Conservation (phyloP, 2,113 vertebrate genomes). For the Dicerorhinus sumatrensis region DNA sequence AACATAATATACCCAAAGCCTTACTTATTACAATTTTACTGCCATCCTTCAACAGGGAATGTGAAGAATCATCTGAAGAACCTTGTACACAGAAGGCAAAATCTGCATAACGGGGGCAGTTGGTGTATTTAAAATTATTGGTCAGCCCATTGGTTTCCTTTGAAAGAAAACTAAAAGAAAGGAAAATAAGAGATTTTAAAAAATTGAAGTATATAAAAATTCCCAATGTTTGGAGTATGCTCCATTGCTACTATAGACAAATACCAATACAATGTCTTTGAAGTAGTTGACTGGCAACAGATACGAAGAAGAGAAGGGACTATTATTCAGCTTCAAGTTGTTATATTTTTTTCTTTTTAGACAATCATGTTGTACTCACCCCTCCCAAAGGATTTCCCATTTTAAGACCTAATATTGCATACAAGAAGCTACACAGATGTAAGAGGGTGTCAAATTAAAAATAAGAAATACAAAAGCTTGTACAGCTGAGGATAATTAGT, state of each 20-base stretch:
- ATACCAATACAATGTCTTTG: not conserved
- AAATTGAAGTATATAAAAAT: not conserved
- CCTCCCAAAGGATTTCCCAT: not conserved
- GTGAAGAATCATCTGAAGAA: not conserved
- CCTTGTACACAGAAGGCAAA: not conserved
- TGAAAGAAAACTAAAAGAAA: not conserved
- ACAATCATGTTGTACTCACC: not conserved
- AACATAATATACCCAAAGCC: not conserved
- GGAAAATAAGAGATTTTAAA: accelerated
- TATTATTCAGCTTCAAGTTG: not conserved
- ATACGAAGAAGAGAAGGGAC: not conserved
- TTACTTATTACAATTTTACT: not conserved
- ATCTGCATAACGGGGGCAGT: not conserved
- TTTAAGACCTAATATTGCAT: not conserved
- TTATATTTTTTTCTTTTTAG: not conserved
- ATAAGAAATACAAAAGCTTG: conserved; percentile 46
- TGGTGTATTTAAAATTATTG: not conserved
- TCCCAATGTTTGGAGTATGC: not conserved
- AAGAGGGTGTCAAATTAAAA: not conserved
- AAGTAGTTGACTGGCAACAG: not conserved
- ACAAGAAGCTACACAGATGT: not conserved
- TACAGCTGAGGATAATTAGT: conserved; percentile 73
- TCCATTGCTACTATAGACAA: not conserved
- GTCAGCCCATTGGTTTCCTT: not conserved
- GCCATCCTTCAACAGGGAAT: not conserved